These are phyloP conservation scores for Chlorocebus sabaeus DNA, from an alignment of 2,113 vertebrate genomes.

Conservation along the genomic window DNA sequence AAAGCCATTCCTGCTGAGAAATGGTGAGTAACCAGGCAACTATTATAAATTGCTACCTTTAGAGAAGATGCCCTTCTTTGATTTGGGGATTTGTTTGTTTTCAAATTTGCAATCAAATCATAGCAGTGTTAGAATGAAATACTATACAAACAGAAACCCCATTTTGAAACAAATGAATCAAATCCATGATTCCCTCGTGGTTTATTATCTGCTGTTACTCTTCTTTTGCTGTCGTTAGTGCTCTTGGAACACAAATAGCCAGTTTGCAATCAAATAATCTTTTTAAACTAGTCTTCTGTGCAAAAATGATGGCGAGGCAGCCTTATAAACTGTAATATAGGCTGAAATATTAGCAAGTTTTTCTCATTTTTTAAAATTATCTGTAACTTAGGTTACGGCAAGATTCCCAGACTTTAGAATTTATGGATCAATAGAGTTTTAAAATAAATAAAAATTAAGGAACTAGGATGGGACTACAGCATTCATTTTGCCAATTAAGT, in stretches of 20 bases:
- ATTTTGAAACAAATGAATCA: not conserved
- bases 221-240: not conserved
- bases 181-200: not conserved
- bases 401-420: not conserved
- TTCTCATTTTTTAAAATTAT: not conserved
- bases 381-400: not conserved
- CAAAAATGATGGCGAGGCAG: not conserved
- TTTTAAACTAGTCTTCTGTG: not conserved
- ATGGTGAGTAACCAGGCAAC: not conserved
- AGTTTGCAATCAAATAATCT: not conserved
- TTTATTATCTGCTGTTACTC: not conserved
- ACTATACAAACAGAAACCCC: too few relatives aligned
- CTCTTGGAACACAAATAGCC: not conserved
- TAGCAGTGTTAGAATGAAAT: too few relatives aligned
- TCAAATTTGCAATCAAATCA: not conserved
- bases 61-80: not conserved
- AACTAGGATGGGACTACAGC: not conserved
- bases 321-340: not conserved
- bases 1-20: not conserved
- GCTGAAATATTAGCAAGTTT: not conserved
- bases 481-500: constrained; percentile 5
- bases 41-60: not conserved
- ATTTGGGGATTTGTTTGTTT: not conserved
- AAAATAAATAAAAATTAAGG: not conserved
- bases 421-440: not conserved